Conservation (phyloP, 2,113 vertebrate genomes). For the Taurulus bubalis region DNA sequence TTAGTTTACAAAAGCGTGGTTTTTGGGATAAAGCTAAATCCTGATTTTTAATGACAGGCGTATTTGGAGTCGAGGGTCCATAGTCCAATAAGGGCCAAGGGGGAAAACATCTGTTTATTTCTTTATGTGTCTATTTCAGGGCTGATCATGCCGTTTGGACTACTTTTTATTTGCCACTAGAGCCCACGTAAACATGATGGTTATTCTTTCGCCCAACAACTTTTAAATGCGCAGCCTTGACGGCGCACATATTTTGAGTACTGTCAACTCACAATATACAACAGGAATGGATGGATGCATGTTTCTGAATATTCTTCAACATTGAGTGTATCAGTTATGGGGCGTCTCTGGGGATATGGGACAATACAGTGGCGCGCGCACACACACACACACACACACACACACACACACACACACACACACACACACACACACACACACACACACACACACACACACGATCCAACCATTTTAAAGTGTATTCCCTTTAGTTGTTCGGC, state of each 20-base stretch:
- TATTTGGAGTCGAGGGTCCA: not conserved
- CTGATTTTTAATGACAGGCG: not conserved
- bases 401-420: not conserved
- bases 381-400: no score
- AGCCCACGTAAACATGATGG: not conserved
- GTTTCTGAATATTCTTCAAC: constrained; percentile 21
- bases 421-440: constrained; percentile 10
- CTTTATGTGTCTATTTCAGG: not conserved
- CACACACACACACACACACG: constrained; percentile 2
- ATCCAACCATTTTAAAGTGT: constrained; percentile 14
- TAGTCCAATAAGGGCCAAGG: not conserved
- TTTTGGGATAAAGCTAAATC: not conserved
- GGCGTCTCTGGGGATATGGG: constrained; percentile 24
- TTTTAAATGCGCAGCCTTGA: not conserved
- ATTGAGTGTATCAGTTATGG: constrained; percentile 34
- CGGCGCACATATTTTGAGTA: not conserved
- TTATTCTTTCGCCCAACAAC: not conserved
- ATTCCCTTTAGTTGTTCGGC: constrained; percentile 21
- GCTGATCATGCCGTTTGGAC: not conserved
- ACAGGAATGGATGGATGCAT: not conserved
- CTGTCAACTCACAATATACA: not conserved
- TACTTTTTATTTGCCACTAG: not conserved
- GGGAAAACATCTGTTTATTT: not conserved
- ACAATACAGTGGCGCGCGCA: not conserved
- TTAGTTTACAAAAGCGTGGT: constrained; percentile 1